Percentiles rank a stretch among this genome's conserved stretches.
These are phyloP conservation scores for Pseudolaguvia tuberculata DNA, from an alignment of 2,113 vertebrate genomes.

Conservation along the genomic window DNA sequence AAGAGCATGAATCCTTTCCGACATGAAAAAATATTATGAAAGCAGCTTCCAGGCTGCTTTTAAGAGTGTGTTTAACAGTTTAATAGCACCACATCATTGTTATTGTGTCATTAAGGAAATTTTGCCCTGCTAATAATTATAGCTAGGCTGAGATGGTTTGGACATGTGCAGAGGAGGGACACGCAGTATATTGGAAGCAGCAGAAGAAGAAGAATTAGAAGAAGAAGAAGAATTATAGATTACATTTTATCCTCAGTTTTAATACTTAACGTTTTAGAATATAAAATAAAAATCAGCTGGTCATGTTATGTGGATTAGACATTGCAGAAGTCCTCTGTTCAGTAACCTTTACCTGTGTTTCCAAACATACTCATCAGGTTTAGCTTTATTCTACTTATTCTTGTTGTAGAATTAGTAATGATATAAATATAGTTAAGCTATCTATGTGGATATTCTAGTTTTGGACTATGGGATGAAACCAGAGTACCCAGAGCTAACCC, in stretches of 20 bases:
- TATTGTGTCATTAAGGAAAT: background rate
- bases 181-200: too few relatives aligned
- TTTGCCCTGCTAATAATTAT: background rate
- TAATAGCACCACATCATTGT: background rate
- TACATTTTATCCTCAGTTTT: background rate
- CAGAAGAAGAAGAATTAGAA: too few relatives aligned
- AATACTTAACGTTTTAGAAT: background rate
- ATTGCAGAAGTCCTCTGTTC: background rate
- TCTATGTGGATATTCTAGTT: background rate
- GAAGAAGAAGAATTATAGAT: too few relatives aligned
- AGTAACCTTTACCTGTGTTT: background rate
- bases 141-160: too few relatives aligned
- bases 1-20: too few relatives aligned
- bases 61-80: background rate
- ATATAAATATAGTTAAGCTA: too few relatives aligned
- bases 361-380: background rate
- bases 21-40: too few relatives aligned
- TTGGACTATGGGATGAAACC: too few relatives aligned
- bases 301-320: background rate
- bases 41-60: background rate
- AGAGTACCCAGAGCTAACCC: too few relatives aligned
- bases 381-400: background rate
- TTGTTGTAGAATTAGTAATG: too few relatives aligned
- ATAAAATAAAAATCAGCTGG: background rate
- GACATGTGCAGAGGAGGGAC: too few relatives aligned